Evolutionary conservation across 2,113 vertebrate genomes (phyloP).

Genomic region (Channa maculata): DNA sequence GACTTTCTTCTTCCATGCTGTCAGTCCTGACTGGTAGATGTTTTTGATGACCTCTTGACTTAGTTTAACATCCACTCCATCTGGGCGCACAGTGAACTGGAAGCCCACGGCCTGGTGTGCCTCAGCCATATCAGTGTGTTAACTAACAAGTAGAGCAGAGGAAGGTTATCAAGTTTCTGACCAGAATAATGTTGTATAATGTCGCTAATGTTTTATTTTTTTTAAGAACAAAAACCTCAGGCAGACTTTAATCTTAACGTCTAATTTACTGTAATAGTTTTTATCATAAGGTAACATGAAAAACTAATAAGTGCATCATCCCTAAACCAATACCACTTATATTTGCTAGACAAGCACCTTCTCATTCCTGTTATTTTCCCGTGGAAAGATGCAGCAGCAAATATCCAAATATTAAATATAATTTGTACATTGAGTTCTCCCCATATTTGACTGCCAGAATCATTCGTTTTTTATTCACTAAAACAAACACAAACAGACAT

Average conservation of each 20-base stretch:
- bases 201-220: too few species aligned
- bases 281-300: too few species aligned
- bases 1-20: conserved; percentile 92
- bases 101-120: conserved; percentile 98
- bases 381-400: too few species aligned
- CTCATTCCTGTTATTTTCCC: too few species aligned
- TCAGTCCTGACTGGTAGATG: conserved; percentile 88
- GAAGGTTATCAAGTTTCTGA: background rate
- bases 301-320: too few species aligned
- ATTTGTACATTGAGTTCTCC: too few species aligned
- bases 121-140: conserved; percentile 87
- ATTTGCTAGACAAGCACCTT: too few species aligned
- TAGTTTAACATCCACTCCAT: conserved; percentile 91
- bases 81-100: conserved; percentile 95
- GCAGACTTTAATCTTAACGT: too few species aligned
- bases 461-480: background rate
- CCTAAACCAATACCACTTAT: too few species aligned
- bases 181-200: background rate
- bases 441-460: background rate
- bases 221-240: background rate
- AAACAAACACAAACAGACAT: background rate
- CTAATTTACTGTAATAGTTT: too few species aligned
- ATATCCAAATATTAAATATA: too few species aligned
- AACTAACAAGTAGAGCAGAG: conserved; percentile 4
- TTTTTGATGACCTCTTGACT: conserved; percentile 91